Percentiles rank a stretch among this genome's conserved stretches.
Conservation (phyloP, 2,888 invertebrate genomes). For the Nowickia ferox region DNA sequence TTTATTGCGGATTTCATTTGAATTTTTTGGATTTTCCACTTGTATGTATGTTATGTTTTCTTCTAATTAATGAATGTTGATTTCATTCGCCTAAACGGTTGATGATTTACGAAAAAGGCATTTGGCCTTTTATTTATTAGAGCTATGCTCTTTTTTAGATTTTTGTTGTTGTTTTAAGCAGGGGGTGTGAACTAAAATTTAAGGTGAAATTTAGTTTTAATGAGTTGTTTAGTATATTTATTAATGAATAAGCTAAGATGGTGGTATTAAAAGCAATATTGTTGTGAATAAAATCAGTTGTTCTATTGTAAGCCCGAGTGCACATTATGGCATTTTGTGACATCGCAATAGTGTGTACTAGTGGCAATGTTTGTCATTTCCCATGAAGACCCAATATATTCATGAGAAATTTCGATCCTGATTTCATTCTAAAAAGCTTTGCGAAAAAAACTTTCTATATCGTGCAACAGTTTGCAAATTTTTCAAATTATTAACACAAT, state of each 20-base stretch:
- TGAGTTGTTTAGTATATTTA: not conserved
- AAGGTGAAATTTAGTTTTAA: not conserved
- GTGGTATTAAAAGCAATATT: not conserved
- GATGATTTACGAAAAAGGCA: slow-evolving; percentile 18
- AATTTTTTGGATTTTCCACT: slow-evolving; percentile 40
- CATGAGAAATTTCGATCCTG: too few species aligned
- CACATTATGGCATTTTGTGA: too few species aligned
- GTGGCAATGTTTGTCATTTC: too few species aligned
- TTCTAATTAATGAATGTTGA: not conserved
- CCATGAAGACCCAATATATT: too few species aligned
- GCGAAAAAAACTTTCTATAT: too few species aligned
- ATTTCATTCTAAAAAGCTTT: too few species aligned
- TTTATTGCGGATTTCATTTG: slow-evolving; percentile 35
- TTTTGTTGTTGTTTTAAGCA: not conserved
- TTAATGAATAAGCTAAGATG: not conserved
- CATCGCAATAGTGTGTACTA: too few species aligned
- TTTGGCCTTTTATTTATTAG: slow-evolving; percentile 21
- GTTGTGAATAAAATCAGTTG: too few species aligned
- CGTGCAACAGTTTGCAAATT: too few species aligned
- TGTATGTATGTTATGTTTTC: slow-evolving; percentile 18
- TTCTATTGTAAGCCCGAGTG: too few species aligned
- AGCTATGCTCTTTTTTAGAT: too few species aligned
- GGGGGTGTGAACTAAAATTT: slow-evolving; percentile 1
- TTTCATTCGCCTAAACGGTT: not conserved
- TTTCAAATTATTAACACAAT: too few species aligned